Evolutionary conservation across 1,140 invertebrate genomes (phyloP), one percentile per base, ranked within the genome.

Genomic region (Drosophila tristis): DNA sequence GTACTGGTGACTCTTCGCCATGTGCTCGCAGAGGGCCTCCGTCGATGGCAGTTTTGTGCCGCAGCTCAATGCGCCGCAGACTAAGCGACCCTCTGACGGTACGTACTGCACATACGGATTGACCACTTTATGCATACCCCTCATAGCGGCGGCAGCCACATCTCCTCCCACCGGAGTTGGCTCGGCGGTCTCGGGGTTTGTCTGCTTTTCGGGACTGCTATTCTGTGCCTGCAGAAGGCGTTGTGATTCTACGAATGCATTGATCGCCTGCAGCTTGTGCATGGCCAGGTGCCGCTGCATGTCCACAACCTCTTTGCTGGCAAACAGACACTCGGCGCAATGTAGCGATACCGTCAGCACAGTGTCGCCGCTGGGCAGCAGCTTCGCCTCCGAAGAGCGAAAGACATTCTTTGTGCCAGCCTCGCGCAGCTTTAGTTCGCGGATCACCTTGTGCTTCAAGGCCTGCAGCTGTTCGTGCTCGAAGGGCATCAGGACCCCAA

Each of bases 311-410:
- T 31, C n/a, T 0, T 2, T 0, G 23, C 44, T 35, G 8, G 25
- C 2, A 0, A 54, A 75, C 0, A 15, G 5, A 23, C 82, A 87
- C 5, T 73, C 53, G 6, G 26, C 71, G 9, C 82, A 86, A 5
- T 8, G 2, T 1, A 89, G 4, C 0, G 0, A 0, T 0, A 39
- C 35, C 4, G 35, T 39, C 35, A 39, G 11, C 35, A 39, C 11
- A 39, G 35, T 39, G 11, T 39, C 1, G 11, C 35, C 11, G 11
- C 35, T 39, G 35, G 35, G 35, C 35, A 39, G 35, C 35, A 39
- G 35, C 11, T 39, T 39, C 35, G 35, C 35, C 35, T 39, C 35
- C 35, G 35, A 39, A 2, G 35, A 13, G 35, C 35, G 35, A 39
- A 39, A 39, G 0, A 39, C 11, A 5, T 13, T 4, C 35, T 39